Base-by-base conservation (phyloP, 1,140 invertebrate species). In the Hypothenemus hampei region DNA sequence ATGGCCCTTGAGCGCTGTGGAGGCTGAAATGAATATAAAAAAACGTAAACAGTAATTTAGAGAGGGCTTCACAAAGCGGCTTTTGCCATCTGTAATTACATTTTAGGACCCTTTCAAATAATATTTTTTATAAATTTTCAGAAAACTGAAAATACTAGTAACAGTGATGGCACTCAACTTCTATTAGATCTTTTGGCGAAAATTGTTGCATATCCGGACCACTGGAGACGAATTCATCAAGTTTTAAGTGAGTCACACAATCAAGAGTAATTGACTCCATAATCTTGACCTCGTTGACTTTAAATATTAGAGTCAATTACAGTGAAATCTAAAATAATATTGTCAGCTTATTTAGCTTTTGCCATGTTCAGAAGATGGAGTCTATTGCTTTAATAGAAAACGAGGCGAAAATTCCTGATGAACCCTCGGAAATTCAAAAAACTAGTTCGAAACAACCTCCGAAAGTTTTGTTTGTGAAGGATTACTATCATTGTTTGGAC, bases 101-200 rank as follows among this genome's bases (percentile, higher is more conserved):
- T n/a, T n/a, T n/a, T n/a, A n/a, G n/a, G n/a, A n/a, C n/a, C n/a
- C n/a, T n/a, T n/a, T n/a, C n/a, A n/a, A n/a, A n/a, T n/a, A n/a
- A n/a, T n/a, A n/a, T n/a, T n/a, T n/a, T n/a, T n/a, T n/a, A n/a
- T n/a, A n/a, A n/a, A n/a, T n/a, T 41, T 43, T 43, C 22, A 43
- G 40, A 20, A 23, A 43, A 23, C 18, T 3, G 40, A 43, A 7
- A 21, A n/a, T 43, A 11, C n/a, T 15, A 15, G 10, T 19, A n/a
- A n/a, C n/a, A n/a, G n/a, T 3, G 36, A 20, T 3, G 63, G 65
- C 0, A 65, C 65, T 44, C 63, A 66, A 54, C 31, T 65, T n/a
- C 57, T 70, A 10, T 37, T 70, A 22, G 66, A 70, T 41, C 51
- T 70, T 31, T 57, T 70, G 48, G 51, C 68, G 4, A 66, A 65